Evolutionary conservation across 2,888 invertebrate genomes (phyloP), one percentile per base, ranked within the genome.

Genomic region (Tetanocera ferruginea): DNA sequence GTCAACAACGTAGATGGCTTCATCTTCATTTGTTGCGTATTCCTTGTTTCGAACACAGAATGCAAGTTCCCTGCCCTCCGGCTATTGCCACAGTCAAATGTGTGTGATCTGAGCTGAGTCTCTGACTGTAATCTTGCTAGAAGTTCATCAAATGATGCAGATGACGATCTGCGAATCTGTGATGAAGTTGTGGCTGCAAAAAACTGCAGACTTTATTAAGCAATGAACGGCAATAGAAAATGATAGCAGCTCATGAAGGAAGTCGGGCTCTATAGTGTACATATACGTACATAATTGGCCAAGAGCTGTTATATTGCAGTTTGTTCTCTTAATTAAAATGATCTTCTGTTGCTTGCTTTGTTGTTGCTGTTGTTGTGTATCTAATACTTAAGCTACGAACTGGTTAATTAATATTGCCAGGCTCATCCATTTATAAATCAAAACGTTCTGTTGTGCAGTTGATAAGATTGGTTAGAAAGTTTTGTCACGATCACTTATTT

Each of bases 241-340:
- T 70, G 34, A 31, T 31, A 43, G 51, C 52, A 55, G 55, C 52
- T 70, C 31, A n/a, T 52, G 19, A n/a, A 55, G 70, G 55, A 70
- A 55, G 70, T 70, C 55, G 9, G 49, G 6, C 69, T n/a, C 8
- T 23, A 14, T 43, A 43, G 43, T 43, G 43, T 11, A 43, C 43
- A 43, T 43, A 43, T 43, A 43, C 43, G 43, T 43, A 11, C 43
- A 43, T 11, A 25, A 51, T 60, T 60, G 8, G 64, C n/a, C 28
- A 64, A 11, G 64, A 31, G 43, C 25, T n/a, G n/a, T 64, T 5
- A 28, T 69, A 69, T 51, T 49, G 28, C 23, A 69, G 49, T 73
- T 49, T 73, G 43, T 28, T 31, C 71, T 73, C 52, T 73, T 73
- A 73, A 73, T 73, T 73, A 73, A 73, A 60, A 19, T n/a, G 72